Percentiles rank a stretch among this genome's conserved stretches.
Conservation (phyloP, 2,113 vertebrate species). For the Pavo muticus region DNA sequence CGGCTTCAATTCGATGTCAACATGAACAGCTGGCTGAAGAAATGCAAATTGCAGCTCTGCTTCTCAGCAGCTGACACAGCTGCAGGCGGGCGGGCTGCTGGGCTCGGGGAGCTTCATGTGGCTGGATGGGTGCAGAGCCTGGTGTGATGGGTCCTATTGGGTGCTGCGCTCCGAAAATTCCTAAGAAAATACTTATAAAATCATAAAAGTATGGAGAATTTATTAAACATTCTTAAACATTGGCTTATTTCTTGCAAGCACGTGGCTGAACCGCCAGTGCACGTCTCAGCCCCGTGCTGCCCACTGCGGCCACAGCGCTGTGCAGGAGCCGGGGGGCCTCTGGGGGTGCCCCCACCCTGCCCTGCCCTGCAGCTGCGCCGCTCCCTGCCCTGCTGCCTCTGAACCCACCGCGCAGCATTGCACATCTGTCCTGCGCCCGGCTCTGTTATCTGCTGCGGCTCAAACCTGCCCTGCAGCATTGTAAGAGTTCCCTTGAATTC, state of each 20-base stretch:
- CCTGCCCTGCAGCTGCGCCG: neutral
- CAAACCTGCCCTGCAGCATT: conserved; percentile 64
- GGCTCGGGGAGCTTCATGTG: neutral
- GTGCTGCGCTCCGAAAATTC: no score
- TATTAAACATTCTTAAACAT: neutral
- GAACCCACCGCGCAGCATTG: neutral
- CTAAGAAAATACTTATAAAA: no score
- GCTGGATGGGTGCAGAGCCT: neutral
- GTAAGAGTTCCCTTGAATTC: neutral
- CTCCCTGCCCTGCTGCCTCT: neutral
- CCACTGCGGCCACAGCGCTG: fast-evolving
- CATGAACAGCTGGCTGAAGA: neutral
- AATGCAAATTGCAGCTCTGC: neutral
- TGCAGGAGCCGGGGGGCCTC: neutral
- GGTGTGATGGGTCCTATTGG: fast-evolving
- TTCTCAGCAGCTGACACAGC: neutral
- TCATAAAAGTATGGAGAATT: neutral
- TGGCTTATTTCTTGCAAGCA: neutral
- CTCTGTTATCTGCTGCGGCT: neutral
- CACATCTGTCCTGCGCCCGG: neutral
- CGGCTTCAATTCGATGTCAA: neutral
- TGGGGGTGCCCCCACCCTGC: neutral
- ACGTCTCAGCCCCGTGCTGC: neutral
- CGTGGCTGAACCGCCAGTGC: fast-evolving
- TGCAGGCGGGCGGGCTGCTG: neutral